phyloP scores from a whole-genome alignment of 1,140 invertebrate species.

The Atta cephalotes region DNA sequence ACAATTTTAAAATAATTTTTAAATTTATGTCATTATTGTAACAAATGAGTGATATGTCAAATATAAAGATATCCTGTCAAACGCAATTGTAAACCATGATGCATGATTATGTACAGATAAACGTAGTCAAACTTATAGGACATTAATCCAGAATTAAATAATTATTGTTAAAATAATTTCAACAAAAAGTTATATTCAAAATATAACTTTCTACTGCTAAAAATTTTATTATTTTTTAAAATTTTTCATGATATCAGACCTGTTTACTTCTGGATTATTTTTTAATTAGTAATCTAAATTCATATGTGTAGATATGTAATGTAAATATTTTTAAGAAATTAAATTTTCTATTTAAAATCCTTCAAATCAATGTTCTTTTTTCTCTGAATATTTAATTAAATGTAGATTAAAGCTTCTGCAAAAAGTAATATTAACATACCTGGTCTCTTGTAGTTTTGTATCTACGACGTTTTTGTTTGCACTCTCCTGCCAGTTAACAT shows the following conservation, averaged over 20 bases:
- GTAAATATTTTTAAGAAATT: constrained; percentile 4
- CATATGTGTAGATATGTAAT: not conserved
- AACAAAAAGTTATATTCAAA: not conserved
- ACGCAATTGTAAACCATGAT: not conserved
- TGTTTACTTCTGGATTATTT: not conserved
- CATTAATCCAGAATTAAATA: not conserved
- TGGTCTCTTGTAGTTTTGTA: constrained; percentile 75
- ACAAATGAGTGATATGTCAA: not conserved
- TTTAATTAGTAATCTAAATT: constrained; percentile 18
- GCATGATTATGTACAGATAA: not conserved
- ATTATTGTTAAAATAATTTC: not conserved
- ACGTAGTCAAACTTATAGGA: not conserved
- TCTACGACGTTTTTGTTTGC: constrained; percentile 77
- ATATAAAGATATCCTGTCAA: not conserved
- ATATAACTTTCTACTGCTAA: not conserved
- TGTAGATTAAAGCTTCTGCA: constrained; percentile 51
- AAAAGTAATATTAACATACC: constrained; percentile 76
- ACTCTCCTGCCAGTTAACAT: constrained; percentile 80
- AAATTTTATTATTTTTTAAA: not conserved
- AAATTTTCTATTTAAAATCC: not conserved
- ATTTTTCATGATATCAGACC: not conserved
- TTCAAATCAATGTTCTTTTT: not conserved
- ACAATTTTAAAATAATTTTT: too few relatives aligned
- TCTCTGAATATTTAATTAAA: not conserved
- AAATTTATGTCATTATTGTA: too few relatives aligned